These are phyloP conservation scores for Tolmerus cingulatus DNA, from an alignment of 2,888 invertebrate species.

Conservation along the genomic window DNA sequence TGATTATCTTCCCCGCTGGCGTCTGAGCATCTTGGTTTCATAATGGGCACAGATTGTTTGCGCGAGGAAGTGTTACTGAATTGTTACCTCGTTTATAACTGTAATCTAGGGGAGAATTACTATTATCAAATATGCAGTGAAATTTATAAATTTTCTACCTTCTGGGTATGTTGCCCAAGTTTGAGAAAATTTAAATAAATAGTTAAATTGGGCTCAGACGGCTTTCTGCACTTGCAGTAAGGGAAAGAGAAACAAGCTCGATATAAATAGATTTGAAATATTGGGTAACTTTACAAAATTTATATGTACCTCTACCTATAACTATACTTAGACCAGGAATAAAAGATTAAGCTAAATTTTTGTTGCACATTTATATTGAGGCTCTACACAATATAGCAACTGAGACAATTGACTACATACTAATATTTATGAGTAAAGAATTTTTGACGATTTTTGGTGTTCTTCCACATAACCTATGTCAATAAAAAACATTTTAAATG, in stretches of 20 bases:
- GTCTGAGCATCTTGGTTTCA: neutral
- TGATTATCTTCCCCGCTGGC: neutral
- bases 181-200: neutral
- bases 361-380: too few relatives aligned
- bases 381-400: too few relatives aligned
- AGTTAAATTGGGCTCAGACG: neutral
- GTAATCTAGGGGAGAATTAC: neutral
- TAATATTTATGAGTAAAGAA: too few relatives aligned
- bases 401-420: too few relatives aligned
- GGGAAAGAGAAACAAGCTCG: neutral
- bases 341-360: too few relatives aligned
- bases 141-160: conserved; percentile 7
- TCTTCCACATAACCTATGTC: too few relatives aligned
- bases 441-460: too few relatives aligned
- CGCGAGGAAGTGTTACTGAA: conserved; percentile 32
- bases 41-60: neutral
- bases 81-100: conserved; percentile 32
- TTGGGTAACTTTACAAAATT: too few relatives aligned
- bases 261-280: too few relatives aligned
- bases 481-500: too few relatives aligned
- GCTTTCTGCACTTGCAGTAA: neutral
- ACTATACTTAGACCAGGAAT: too few relatives aligned
- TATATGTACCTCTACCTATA: too few relatives aligned
- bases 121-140: conserved; percentile 1
- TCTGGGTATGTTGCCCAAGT: neutral